These are phyloP conservation scores for Hexactinellida sp. DNA, from an alignment of 37 sponge, comb jelly and placozoan species.

Conservation along the genomic window DNA sequence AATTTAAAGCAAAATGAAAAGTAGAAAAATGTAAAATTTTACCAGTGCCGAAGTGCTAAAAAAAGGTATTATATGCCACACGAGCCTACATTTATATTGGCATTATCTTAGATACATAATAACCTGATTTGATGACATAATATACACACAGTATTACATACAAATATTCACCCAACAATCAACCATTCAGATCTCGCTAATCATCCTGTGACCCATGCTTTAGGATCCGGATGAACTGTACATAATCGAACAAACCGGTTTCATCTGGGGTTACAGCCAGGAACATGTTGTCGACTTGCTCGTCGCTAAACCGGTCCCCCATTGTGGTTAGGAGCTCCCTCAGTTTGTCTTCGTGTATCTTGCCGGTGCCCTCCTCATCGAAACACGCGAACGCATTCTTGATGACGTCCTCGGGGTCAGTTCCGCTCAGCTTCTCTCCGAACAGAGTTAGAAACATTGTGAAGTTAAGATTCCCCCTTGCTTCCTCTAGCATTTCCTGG, in stretches of 20 bases:
- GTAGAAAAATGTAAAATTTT: neutral
- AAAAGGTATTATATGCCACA: too few relatives aligned
- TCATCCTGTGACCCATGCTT: constrained; percentile 98
- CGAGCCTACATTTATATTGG: too few relatives aligned
- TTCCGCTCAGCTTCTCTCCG: constrained; percentile 29
- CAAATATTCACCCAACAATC: neutral
- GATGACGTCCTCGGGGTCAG: constrained; percentile 98
- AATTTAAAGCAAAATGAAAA: neutral
- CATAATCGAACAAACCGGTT: constrained; percentile 81
- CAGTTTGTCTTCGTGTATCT: constrained; percentile 83
- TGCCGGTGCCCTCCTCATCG: constrained; percentile 88
- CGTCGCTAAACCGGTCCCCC: constrained; percentile 79
- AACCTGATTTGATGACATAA: too few relatives aligned
- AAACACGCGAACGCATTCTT: constrained; percentile 95
- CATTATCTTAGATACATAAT: too few relatives aligned
- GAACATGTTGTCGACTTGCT: constrained; percentile 88
- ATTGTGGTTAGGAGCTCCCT: constrained; percentile 85
- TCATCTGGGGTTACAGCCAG: constrained; percentile 77
- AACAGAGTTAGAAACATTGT: constrained; percentile 18
- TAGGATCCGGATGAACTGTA: constrained; percentile 81
- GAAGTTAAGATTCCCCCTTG: constrained; percentile 4
- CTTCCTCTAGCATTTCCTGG: neutral
- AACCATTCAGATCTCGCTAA: constrained; percentile 8
- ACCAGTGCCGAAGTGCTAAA: too few relatives aligned
- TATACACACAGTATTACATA: neutral